Evolutionary conservation across 2,797 vertebrate species (phyloP).

Genomic region (Picus viridis): DNA sequence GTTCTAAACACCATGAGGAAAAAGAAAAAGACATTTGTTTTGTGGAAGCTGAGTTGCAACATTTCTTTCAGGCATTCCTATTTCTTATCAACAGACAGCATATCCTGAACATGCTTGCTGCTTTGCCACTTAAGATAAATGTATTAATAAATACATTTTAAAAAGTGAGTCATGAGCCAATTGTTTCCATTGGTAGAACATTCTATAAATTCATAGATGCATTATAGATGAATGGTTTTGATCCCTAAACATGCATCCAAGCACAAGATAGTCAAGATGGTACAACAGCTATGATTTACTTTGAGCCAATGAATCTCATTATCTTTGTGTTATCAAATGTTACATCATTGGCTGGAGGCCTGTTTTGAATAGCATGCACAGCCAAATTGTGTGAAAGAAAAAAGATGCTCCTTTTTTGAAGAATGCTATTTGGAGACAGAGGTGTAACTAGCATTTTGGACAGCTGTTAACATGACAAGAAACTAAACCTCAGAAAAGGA

Average conservation of each 20-base stretch:
- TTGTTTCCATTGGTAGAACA: neutral
- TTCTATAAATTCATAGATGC: neutral
- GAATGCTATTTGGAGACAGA: neutral
- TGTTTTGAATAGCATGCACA: neutral
- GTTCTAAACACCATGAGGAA: neutral
- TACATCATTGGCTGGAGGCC: neutral
- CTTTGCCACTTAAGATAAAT: neutral
- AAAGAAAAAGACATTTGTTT: neutral
- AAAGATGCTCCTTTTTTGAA: neutral
- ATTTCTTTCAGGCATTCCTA: neutral
- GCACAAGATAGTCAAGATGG: neutral
- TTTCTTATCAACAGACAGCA: neutral
- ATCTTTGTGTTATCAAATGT: conserved; percentile 19
- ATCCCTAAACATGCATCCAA: neutral
- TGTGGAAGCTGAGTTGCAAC: neutral
- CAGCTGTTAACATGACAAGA: neutral
- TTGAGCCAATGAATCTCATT: neutral
- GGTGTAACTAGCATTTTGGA: neutral
- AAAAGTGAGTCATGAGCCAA: neutral
- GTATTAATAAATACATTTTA: neutral
- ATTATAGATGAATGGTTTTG: conserved; percentile 1
- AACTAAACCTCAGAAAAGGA: neutral
- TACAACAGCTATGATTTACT: neutral
- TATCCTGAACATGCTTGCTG: neutral
- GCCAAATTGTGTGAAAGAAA: neutral